Evolutionary conservation across 2,797 vertebrate species (phyloP).

Genomic region (Poecile montanus): DNA sequence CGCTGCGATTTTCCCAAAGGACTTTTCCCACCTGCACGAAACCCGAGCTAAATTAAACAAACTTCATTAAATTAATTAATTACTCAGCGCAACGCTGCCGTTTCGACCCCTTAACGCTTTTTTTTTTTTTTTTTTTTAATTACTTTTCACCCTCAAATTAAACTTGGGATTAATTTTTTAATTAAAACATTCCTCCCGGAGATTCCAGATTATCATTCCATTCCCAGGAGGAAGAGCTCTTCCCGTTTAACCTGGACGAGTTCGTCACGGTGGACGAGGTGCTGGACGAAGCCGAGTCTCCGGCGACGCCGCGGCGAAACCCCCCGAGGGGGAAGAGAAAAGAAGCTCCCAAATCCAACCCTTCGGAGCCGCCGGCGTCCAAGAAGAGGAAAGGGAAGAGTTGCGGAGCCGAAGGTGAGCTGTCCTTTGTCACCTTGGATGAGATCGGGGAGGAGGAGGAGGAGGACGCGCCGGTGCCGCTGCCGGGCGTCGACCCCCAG

Average conservation of each 20-base stretch:
- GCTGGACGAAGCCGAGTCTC: conserved; percentile 73
- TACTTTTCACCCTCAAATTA: accelerated
- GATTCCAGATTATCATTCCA: accelerated
- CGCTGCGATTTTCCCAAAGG: accelerated
- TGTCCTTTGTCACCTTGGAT: conserved; percentile 86
- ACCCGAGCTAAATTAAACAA: background rate
- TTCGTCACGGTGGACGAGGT: conserved; percentile 94
- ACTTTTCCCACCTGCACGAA: accelerated
- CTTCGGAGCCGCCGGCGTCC: background rate
- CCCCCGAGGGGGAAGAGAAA: conserved; percentile 71
- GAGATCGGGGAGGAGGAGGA: conserved; percentile 87
- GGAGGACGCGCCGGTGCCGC: conserved; percentile 68
- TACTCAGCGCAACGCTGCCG: accelerated
- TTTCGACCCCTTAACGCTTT: accelerated
- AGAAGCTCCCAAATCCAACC: conserved; percentile 22
- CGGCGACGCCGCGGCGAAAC: conserved; percentile 16
- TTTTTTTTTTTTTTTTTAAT: accelerated
- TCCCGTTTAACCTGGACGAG: conserved; percentile 86
- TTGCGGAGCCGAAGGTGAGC: conserved; percentile 23
- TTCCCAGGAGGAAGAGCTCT: conserved; percentile 65
- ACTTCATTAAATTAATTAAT: background rate
- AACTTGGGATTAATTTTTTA: no score
- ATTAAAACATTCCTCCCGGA: no score
- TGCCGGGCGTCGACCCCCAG: conserved; percentile 59
- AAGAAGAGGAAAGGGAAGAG: conserved; percentile 72